Conservation (phyloP, 2,113 vertebrate genomes). For the zebrafish (Danio rerio) region DNA sequence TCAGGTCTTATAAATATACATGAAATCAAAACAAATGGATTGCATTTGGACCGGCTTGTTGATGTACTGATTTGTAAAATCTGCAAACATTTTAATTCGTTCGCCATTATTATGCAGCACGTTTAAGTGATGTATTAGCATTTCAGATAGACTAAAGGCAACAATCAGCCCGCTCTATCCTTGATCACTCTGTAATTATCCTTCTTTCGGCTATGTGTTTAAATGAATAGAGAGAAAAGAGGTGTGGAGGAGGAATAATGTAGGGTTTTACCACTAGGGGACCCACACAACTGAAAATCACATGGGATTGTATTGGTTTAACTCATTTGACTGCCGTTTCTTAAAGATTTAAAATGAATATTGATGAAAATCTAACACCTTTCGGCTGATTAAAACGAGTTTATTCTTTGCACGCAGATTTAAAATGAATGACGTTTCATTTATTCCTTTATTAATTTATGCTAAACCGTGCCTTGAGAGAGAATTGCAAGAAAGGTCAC, state of each 20-base stretch:
- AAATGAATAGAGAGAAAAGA: conserved; percentile 48
- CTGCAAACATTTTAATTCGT: conserved; percentile 60
- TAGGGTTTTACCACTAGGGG: conserved; percentile 61
- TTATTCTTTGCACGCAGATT: neutral
- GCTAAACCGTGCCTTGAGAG: conserved; percentile 1
- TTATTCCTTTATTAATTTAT: conserved; percentile 10
- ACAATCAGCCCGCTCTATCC: conserved; percentile 64
- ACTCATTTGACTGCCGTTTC: too few relatives aligned
- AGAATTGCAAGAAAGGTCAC: neutral
- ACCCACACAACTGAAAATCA: conserved; percentile 54
- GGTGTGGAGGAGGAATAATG: conserved; percentile 15
- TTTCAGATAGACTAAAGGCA: conserved; percentile 65
- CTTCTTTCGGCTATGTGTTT: conserved; percentile 56
- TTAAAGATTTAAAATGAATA: neutral
- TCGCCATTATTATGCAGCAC: conserved; percentile 63
- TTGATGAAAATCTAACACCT: neutral
- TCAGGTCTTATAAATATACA: conserved; percentile 63
- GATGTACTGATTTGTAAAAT: conserved; percentile 49
- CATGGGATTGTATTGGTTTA: conserved; percentile 19
- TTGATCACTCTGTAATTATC: conserved; percentile 67
- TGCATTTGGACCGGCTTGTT: conserved; percentile 35
- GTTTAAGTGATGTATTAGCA: conserved; percentile 63
- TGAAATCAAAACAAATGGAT: conserved; percentile 26
- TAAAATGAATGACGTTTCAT: neutral
- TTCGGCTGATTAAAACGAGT: neutral